Base-by-base conservation (phyloP, 1,140 invertebrate genomes). In the Telenomus remus region DNA sequence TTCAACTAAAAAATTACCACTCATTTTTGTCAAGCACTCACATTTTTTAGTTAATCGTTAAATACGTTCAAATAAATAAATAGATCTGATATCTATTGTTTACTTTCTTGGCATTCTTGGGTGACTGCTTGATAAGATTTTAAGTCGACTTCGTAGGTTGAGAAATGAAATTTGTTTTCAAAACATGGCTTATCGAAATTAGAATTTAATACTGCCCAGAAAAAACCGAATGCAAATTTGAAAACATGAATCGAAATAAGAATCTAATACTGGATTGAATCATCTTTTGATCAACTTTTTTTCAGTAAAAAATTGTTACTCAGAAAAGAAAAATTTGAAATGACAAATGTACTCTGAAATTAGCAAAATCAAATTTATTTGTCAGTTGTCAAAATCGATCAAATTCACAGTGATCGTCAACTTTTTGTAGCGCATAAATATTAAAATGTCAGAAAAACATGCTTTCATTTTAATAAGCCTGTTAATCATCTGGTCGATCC, bases 401-500 rank as follows among this genome's bases (percentile, higher is more conserved):
- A 39, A 39, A 39, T 11, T 39, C 37, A 39, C 9, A n/a, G 9
- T 39, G 1, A 39, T n/a, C 3, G 8, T 2, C 9, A 39, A 11
- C 9, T 39, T 39, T 39, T 39, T 39, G n/a, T 39, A 35, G 10
- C 5, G 7, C 5, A 2, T 14, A 27, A 69, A 13, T 7, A 33
- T 15, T 48, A 56, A 49, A 43, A 83, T 84, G 83, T 80, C 80
- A 16, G 76, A 84, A 65, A 55, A 64, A 11, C 81, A 85, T 57
- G 27, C 74, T n/a, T 60, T 78, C 6, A 78, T 84, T 50, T 54
- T 84, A 13, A 49, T 81, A 15, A 54, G 71, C 46, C 64, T 85
- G 51, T 43, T 83, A 27, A 76, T 76, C 10, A 61, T 80, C 57
- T 85, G 83, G 84, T 15, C 80, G 11, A 71, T 85, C 47, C 83